A percentile compares a stretch with the other conserved stretches of the same genome.
Evolutionary conservation across 1,140 invertebrate genomes (phyloP).

Genomic region (Radopholus similis): DNA sequence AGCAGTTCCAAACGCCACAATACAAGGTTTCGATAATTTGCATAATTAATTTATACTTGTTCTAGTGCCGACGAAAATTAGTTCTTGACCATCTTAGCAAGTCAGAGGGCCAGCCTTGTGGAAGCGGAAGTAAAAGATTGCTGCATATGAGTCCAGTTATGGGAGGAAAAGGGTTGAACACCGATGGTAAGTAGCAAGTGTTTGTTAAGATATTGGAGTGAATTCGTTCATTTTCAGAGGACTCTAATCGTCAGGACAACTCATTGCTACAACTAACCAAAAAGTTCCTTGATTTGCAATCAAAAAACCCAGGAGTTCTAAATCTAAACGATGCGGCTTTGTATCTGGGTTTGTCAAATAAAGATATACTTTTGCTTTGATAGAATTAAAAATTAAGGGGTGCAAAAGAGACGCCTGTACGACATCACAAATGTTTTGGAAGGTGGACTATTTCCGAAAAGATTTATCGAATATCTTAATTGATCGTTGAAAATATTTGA

Average conservation of each 20-base stretch:
- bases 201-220: not conserved
- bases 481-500: not conserved
- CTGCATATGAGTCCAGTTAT: not conserved
- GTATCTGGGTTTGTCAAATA: conserved; percentile 23
- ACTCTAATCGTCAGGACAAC: conserved; percentile 41
- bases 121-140: not conserved
- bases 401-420: conserved; percentile 63
- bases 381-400: not conserved
- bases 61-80: conserved; percentile 8
- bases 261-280: conserved; percentile 50
- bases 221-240: conserved; percentile 2
- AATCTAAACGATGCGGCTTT: conserved; percentile 59
- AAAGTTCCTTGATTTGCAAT: conserved; percentile 49
- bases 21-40: not conserved
- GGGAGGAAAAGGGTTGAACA: not conserved
- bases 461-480: too few relatives aligned
- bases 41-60: not conserved
- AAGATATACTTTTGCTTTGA: not conserved
- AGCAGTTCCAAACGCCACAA: conserved; percentile 6
- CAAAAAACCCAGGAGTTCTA: conserved; percentile 15
- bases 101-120: not conserved
- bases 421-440: conserved; percentile 67
- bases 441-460: conserved; percentile 31
- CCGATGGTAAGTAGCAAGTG: not conserved
- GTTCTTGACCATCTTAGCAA: conserved; percentile 6